Evolutionary conservation across 1,140 invertebrate genomes (phyloP), one percentile per base, ranked within the genome.

Genomic region (Bombus consobrinus): DNA sequence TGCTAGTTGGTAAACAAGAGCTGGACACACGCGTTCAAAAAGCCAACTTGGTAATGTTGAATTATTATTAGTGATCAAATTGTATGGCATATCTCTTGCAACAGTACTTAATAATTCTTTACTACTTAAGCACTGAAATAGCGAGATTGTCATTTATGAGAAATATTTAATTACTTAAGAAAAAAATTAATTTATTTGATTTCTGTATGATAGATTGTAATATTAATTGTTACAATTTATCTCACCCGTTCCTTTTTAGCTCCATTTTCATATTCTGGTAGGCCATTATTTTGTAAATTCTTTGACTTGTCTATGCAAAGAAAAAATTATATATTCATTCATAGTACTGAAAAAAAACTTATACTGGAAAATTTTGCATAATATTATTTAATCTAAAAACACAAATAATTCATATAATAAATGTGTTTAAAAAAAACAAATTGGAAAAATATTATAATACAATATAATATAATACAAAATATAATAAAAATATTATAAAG

Each of bases 1-100:
- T 25, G 96, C 89, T 90, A 97, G 94, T 88, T 97, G 96, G 91
- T 97, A 97, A 47, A 97, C 89, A 34, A 97, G 94, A 39, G 96
- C 96, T 4, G 97, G 97, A 91, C 97, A 97, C 18, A 97, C 94
- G 66, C 96, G 92, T 71, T 96, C 93, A 47, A 97, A 93, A 25
- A 95, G 85, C 92, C 93, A 94, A 32, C 57, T 88, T 72, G 94
- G 93, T 85, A 95, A 87, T 77, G 83, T 92, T 47, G 94, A 93
- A 34, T 79, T 43, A 53, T 92, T 93, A 81, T 92, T 91, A 83
- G 87, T 92, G n/a, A 34, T 80, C 39, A 41, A 53, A 57, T 72
- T 72, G 53, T 93, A 91, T 9, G 89, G 81, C 32, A 37, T 81
- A 80, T 94, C 91, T 74, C 93, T 81, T 39, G 94, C 92, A 83